phyloP scores from a whole-genome alignment of 1,140 invertebrate species.

The Diprion similis region DNA sequence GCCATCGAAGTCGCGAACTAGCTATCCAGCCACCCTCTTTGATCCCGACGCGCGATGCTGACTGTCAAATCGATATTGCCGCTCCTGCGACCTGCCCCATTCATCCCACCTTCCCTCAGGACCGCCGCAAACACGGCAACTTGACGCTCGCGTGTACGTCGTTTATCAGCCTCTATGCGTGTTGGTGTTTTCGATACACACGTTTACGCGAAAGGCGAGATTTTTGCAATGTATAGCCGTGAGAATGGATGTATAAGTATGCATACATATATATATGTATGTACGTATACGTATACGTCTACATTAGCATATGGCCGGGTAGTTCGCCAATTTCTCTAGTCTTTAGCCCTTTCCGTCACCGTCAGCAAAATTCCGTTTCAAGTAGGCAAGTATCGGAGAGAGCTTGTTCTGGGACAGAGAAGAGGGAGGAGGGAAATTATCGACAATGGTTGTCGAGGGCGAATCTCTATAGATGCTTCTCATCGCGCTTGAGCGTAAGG shows the following conservation, averaged over 20 bases:
- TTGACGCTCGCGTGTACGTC: neutral
- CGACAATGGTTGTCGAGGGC: too few species aligned
- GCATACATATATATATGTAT: constrained; percentile 4
- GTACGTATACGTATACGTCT: neutral
- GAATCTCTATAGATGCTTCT: neutral
- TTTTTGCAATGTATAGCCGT: neutral
- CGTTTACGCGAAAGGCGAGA: neutral
- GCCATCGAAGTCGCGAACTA: constrained; percentile 12
- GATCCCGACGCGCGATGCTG: constrained; percentile 38
- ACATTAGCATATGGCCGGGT: neutral
- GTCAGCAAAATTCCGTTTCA: neutral
- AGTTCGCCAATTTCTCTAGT: neutral
- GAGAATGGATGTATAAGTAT: neutral
- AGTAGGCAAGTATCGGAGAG: neutral
- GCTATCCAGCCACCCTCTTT: constrained; percentile 32
- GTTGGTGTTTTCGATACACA: neutral
- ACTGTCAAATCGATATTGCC: constrained; percentile 56
- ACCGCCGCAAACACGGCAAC: neutral
- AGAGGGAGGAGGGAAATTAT: too few species aligned
- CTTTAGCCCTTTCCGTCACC: neutral
- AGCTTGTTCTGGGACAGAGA: too few species aligned
- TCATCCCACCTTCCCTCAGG: constrained; percentile 29
- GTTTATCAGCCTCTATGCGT: neutral
- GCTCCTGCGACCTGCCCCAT: constrained; percentile 52
- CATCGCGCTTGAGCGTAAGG: neutral